Evolutionary conservation across 1,140 invertebrate species (phyloP).

Genomic region (Branchinecta lynchi): DNA sequence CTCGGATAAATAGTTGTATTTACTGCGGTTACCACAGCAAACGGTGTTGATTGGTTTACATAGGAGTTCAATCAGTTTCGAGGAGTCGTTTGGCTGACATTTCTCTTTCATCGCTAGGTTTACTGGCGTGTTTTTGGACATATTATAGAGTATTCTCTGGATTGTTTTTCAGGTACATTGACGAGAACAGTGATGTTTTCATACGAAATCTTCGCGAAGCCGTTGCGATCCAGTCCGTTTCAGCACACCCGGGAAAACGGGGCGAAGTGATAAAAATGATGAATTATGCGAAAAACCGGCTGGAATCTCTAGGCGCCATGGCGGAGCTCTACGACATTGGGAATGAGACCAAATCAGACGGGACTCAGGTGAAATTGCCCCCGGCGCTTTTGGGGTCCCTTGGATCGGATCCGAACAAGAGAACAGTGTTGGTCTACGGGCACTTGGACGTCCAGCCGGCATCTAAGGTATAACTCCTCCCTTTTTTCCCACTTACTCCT

Average conservation of each 20-base stretch:
- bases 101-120: too few species aligned
- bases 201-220: conserved; percentile 64
- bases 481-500: too few species aligned
- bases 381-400: conserved; percentile 71
- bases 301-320: conserved; percentile 56
- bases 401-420: conserved; percentile 67
- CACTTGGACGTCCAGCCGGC: conserved; percentile 98
- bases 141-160: too few species aligned
- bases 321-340: conserved; percentile 68
- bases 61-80: too few species aligned
- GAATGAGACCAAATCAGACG: conserved; percentile 49
- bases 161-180: conserved; percentile 47
- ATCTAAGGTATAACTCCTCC: conserved; percentile 34
- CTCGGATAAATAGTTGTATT: too few species aligned
- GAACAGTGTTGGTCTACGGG: conserved; percentile 87
- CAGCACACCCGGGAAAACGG: conserved; percentile 64
- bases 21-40: too few species aligned
- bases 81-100: too few species aligned
- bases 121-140: too few species aligned
- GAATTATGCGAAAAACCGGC: conserved; percentile 54
- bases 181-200: conserved; percentile 55
- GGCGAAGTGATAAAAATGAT: conserved; percentile 58
- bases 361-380: conserved; percentile 56
- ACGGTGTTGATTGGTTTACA: too few species aligned
- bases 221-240: conserved; percentile 88